Evolutionary conservation across 2,797 vertebrate species (phyloP).

Genomic region (Ara ararauna): DNA sequence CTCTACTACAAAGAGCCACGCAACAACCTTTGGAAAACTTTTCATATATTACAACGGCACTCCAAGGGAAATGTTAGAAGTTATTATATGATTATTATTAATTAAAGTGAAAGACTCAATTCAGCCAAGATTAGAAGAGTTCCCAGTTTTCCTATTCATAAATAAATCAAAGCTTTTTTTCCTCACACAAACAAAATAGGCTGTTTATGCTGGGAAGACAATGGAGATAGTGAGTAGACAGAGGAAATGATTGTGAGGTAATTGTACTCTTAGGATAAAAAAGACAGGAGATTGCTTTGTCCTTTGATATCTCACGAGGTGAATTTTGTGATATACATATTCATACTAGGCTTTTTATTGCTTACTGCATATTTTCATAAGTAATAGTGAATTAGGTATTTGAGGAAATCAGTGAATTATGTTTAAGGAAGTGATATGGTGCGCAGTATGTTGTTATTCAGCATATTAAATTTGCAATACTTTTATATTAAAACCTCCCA

Average conservation of each 20-base stretch:
- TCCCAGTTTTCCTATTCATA: conserved; percentile 49
- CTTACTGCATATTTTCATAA: conserved; percentile 42
- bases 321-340: conserved; percentile 23
- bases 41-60: background rate
- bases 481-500: background rate
- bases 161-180: conserved; percentile 52
- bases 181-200: background rate
- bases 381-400: background rate
- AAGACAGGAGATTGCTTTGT: conserved; percentile 32
- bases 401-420: conserved; percentile 34
- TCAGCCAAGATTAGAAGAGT: conserved; percentile 21
- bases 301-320: conserved; percentile 18
- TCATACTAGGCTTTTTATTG: conserved; percentile 14
- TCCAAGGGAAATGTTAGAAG: conserved; percentile 14
- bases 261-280: conserved; percentile 27
- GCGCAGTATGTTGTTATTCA: conserved; percentile 29
- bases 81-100: conserved; percentile 51
- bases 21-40: background rate
- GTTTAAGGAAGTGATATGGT: conserved; percentile 29
- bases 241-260: conserved; percentile 33
- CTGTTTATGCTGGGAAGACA: conserved; percentile 31
- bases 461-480: background rate
- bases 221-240: background rate
- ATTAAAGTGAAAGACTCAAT: conserved; percentile 36
- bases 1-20: background rate